phyloP scores from a whole-genome alignment of 2,113 vertebrate genomes.

The Thermophis baileyi region DNA sequence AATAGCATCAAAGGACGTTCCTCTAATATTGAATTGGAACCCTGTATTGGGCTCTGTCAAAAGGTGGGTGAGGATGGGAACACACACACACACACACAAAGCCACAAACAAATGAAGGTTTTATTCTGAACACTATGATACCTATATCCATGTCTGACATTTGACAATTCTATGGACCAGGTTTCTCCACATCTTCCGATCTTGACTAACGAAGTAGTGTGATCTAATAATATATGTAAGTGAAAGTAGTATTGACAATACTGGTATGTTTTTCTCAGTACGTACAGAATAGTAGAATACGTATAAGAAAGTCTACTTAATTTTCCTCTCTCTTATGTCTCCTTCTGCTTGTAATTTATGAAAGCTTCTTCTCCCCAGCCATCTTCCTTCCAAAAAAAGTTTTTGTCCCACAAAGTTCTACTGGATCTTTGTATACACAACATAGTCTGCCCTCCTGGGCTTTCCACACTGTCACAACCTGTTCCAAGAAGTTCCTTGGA shows the following conservation, averaged over 20 bases:
- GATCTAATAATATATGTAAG: background rate
- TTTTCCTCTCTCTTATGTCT: background rate
- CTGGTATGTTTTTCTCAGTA: background rate
- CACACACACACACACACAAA: background rate
- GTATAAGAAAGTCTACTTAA: background rate
- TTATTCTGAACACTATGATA: background rate
- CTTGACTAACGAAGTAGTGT: background rate
- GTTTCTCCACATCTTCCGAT: too few relatives aligned
- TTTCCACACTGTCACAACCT: background rate
- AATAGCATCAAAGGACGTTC: background rate
- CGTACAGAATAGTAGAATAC: background rate
- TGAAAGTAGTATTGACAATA: background rate
- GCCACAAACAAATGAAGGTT: background rate
- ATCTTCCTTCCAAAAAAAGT: background rate
- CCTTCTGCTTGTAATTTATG: background rate
- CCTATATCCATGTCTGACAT: background rate
- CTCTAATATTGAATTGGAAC: background rate
- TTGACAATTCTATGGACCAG: too few relatives aligned
- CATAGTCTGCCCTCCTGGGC: too few relatives aligned
- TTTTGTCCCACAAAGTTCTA: background rate
- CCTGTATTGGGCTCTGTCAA: background rate
- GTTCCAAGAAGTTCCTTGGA: background rate
- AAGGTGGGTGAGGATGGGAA: background rate
- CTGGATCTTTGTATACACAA: background rate
- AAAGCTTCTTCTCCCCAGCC: background rate